phyloP scores from a whole-genome alignment of 2,888 invertebrate species.

The Catocala sponsa region DNA sequence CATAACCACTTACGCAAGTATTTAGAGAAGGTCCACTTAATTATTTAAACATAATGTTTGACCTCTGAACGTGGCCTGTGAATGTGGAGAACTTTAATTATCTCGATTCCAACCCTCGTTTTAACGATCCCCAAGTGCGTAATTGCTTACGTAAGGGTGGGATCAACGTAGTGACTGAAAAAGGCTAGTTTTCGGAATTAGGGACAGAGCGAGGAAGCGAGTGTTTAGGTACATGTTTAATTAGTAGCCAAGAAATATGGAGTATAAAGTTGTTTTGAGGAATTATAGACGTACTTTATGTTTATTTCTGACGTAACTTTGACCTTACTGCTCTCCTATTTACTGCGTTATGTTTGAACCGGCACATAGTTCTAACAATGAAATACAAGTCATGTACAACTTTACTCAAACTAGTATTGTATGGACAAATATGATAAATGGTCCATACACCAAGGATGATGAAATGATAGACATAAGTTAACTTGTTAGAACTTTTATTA shows the following conservation, averaged over 20 bases:
- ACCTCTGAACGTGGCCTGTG: slow-evolving; percentile 53
- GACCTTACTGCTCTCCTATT: background rate
- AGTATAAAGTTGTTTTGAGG: slow-evolving; percentile 3
- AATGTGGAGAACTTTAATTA: slow-evolving; percentile 67
- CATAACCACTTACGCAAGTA: slow-evolving; percentile 51
- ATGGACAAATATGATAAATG: too few relatives aligned
- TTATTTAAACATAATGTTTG: slow-evolving; percentile 60
- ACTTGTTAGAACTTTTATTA: too few relatives aligned
- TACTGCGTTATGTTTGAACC: too few relatives aligned
- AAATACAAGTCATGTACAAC: too few relatives aligned
- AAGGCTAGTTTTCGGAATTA: slow-evolving; percentile 49
- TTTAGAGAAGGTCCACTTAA: slow-evolving; percentile 49
- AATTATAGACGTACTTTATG: slow-evolving; percentile 2
- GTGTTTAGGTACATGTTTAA: slow-evolving; percentile 20
- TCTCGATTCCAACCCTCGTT: slow-evolving; percentile 60
- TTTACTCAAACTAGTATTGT: too few relatives aligned
- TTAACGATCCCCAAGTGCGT: slow-evolving; percentile 61
- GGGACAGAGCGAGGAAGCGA: slow-evolving; percentile 23
- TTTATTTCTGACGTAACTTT: background rate
- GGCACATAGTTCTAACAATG: too few relatives aligned
- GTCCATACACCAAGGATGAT: too few relatives aligned
- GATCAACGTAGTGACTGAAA: slow-evolving; percentile 46
- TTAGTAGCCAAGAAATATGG: slow-evolving; percentile 17
- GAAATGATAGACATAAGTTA: too few relatives aligned
- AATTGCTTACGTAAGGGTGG: slow-evolving; percentile 57